Base-by-base conservation (phyloP, 2,797 vertebrate genomes). In the Odontamblyopus rebecca region DNA sequence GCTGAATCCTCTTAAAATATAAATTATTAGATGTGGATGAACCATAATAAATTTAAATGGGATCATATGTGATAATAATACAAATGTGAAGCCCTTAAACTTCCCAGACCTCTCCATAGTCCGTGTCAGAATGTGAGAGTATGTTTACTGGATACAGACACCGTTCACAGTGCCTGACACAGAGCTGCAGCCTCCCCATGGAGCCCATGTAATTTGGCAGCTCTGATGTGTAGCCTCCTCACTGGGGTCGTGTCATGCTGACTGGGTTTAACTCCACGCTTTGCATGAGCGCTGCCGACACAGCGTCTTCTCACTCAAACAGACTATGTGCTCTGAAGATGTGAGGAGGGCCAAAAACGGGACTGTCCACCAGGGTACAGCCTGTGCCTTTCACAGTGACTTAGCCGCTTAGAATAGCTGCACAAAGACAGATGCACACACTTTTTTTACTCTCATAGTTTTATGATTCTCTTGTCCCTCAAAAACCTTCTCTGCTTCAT, bases 91-190 rank as follows among this genome's bases (percentile, higher is more conserved):
- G 44, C 12, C 44, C 3, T 4, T 70, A 3, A 27, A 29, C 67
- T 75, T 70, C 56, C 48, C 35, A 77, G 73, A 79, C 69, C 61
- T 73, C 68, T 72, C 60, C 72, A 56, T 66, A 29, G 73, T 73
- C 76, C 53, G 67, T 76, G 80, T 81, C 77, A 76, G 68, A 79
- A 77, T 74, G 73, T 68, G 67, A 81, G 68, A 73, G 76, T 71
- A 75, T 72, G 71, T 82, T 85, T 81, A 69, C 75, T 67, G 61
- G 32, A 74, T 76, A 79, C 83, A 83, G 80, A 86, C 85, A 87
- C 66, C 77, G 73, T 78, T 74, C 61, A 69, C 15, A 18, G 48
- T 53, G 68, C 63, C 65, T 77, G 84, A 77, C 84, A 76, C 68
- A 30, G 60, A 63, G 32, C 48, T 75, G 79, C 78, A 67, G 69